Conservation (phyloP, 2,797 vertebrate species). For the Liparis tanakae region DNA sequence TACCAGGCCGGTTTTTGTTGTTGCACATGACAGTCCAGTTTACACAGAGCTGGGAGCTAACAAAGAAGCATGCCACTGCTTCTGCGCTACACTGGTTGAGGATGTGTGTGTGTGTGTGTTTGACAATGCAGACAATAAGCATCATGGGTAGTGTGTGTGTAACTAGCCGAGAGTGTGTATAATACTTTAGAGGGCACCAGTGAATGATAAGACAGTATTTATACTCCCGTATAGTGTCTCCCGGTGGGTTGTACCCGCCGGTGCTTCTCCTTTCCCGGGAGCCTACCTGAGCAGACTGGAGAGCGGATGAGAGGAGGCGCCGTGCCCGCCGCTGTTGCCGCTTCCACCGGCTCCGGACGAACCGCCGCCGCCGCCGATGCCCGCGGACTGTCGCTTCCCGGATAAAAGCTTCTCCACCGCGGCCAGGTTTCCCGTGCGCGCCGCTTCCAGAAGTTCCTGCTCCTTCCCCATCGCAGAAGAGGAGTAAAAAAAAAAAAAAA, state of each 20-base stretch:
- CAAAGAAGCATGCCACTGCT: conserved; percentile 72
- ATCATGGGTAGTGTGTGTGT: not conserved
- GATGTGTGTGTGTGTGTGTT: conserved; percentile 39
- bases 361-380: conserved; percentile 82
- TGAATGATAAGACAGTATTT: not conserved
- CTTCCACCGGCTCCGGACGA: conserved; percentile 78
- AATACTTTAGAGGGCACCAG: not conserved
- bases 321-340: conserved; percentile 82
- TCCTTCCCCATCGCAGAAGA: conserved; percentile 92
- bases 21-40: conserved; percentile 38
- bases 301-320: conserved; percentile 87
- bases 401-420: conserved; percentile 96
- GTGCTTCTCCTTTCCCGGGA: not conserved
- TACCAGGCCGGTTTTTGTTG: conserved; percentile 1
- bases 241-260: conserved; percentile 4
- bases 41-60: conserved; percentile 62
- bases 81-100: conserved; percentile 37
- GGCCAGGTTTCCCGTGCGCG: conserved; percentile 94
- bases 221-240: not conserved
- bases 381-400: conserved; percentile 90
- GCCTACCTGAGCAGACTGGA: conserved; percentile 94
- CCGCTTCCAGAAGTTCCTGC: conserved; percentile 97
- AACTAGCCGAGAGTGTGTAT: not conserved
- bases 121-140: conserved; percentile 18
- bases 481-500: conserved; percentile 11